These are phyloP conservation scores for Acinonyx jubatus DNA, from an alignment of 2,113 vertebrate species.

Conservation along the genomic window DNA sequence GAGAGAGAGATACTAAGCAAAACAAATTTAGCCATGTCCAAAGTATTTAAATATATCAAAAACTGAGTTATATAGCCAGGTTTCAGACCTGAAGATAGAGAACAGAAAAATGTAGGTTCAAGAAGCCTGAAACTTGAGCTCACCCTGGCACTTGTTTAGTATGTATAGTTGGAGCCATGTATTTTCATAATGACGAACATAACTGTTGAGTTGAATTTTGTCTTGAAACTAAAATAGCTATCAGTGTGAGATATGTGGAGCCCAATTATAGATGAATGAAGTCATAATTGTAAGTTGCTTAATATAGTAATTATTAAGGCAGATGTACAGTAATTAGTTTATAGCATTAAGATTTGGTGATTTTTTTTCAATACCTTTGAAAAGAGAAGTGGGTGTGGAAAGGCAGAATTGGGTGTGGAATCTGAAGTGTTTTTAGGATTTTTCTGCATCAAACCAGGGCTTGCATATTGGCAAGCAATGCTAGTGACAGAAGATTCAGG, in stretches of 20 bases:
- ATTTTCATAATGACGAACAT: constrained; percentile 33
- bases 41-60: background rate
- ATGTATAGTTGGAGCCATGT: background rate
- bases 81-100: background rate
- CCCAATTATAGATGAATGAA: constrained; percentile 63
- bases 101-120: background rate
- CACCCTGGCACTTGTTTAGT: background rate
- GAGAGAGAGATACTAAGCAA: background rate
- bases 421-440: constrained; percentile 19
- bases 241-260: constrained; percentile 43
- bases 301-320: constrained; percentile 66
- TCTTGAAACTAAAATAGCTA: constrained; percentile 55
- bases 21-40: background rate
- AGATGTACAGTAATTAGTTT: constrained; percentile 67
- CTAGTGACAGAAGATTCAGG: constrained; percentile 20
- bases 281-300: constrained; percentile 65
- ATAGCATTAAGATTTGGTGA: constrained; percentile 28
- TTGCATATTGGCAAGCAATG: background rate
- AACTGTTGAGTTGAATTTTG: constrained; percentile 53
- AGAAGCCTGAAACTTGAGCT: background rate
- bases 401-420: background rate
- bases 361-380: constrained; percentile 36
- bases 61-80: background rate
- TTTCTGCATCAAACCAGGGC: background rate
- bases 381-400: background rate